Percentiles rank a stretch among this genome's conserved stretches.
Evolutionary conservation across 2,797 vertebrate genomes (phyloP).

Genomic region (Urophycis tenuis): DNA sequence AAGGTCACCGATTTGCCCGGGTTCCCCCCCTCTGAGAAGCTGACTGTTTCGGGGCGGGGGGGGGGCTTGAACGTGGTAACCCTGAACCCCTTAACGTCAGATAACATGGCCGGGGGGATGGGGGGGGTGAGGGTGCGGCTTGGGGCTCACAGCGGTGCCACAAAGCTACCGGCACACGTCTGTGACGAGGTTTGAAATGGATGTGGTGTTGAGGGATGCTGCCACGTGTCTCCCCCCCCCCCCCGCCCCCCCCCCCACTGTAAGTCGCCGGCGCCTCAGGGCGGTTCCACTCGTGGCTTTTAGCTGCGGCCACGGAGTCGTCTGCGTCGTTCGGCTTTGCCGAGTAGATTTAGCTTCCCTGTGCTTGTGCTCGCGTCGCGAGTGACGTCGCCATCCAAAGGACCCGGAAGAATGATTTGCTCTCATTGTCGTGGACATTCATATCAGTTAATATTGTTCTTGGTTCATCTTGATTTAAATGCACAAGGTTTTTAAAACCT

Average conservation of each 20-base stretch:
- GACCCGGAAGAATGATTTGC: not conserved
- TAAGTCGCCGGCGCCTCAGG: not conserved
- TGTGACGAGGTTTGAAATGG: no score
- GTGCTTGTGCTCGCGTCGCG: not conserved
- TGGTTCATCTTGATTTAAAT: not conserved
- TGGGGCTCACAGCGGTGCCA: slow-evolving; percentile 22
- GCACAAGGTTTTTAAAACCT: not conserved
- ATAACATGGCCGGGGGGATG: no score
- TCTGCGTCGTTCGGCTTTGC: not conserved
- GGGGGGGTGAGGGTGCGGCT: no score
- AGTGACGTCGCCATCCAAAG: not conserved
- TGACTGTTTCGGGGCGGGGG: slow-evolving; percentile 4
- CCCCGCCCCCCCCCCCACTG: no score
- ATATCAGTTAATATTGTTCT: not conserved
- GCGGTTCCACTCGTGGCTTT: not conserved
- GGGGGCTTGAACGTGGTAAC: no score
- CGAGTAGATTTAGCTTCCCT: not conserved
- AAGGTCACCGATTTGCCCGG: slow-evolving; percentile 12
- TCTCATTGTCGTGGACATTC: not conserved
- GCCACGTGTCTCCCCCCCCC: no score
- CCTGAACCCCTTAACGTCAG: slow-evolving; percentile 32
- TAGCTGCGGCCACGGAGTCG: no score
- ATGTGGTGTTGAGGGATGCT: no score
- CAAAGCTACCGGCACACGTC: slow-evolving; percentile 20
- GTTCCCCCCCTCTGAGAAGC: not conserved